phyloP scores from a whole-genome alignment of 2,888 invertebrate species.

The Metopia argyrocephala region DNA sequence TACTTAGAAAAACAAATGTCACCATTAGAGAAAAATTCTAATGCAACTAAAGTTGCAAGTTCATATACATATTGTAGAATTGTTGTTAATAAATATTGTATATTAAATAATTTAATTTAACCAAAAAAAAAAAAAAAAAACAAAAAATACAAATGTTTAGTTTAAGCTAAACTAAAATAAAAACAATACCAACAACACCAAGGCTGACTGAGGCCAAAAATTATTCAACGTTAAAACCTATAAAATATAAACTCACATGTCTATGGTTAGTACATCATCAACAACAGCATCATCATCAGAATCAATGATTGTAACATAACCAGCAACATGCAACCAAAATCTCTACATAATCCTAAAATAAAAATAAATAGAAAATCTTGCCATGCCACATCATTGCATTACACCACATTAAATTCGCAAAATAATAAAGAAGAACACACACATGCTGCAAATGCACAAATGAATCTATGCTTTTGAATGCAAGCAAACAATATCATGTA shows the following conservation, averaged over 20 bases:
- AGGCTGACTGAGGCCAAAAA: not conserved
- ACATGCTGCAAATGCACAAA: not conserved
- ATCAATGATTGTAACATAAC: slow-evolving; percentile 10
- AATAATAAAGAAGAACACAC: slow-evolving; percentile 25
- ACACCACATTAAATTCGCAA: not conserved
- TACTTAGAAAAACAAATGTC: slow-evolving; percentile 15
- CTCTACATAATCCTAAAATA: slow-evolving; percentile 18
- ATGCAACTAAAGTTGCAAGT: slow-evolving; percentile 35
- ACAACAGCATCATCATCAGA: not conserved
- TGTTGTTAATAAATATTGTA: slow-evolving; percentile 35
- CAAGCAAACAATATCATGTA: not conserved
- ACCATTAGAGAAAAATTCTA: slow-evolving; percentile 19
- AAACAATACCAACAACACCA: slow-evolving; percentile 2
- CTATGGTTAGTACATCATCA: slow-evolving; percentile 29
- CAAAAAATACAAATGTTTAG: slow-evolving; percentile 32
- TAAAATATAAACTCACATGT: slow-evolving; percentile 32
- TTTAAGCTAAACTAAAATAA: slow-evolving; percentile 45
- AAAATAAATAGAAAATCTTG: not conserved
- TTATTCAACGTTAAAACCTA: slow-evolving; percentile 4
- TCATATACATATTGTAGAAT: slow-evolving; percentile 24
- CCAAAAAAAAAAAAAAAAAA: not conserved
- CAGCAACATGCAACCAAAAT: slow-evolving; percentile 43
- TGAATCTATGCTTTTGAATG: not conserved
- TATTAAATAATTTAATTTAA: slow-evolving; percentile 33
- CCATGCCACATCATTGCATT: not conserved